phyloP scores from a whole-genome alignment of 37 sponge, comb jelly and placozoan genomes.

The Ephydatia muelleri region DNA sequence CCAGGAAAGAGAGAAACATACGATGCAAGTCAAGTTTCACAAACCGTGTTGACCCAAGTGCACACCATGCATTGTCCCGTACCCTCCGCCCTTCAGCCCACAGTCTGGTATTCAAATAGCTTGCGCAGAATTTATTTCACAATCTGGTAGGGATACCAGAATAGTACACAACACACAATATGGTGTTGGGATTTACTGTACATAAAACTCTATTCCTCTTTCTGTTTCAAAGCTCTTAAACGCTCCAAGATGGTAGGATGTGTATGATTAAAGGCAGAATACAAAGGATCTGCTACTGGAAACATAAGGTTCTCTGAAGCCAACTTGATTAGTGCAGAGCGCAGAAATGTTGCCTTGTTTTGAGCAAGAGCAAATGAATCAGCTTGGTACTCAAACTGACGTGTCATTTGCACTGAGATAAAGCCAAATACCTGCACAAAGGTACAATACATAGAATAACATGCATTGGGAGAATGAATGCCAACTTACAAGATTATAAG shows the following conservation, averaged over 20 bases:
- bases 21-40: no score
- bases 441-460: background rate
- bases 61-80: no score
- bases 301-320: constrained; percentile 85
- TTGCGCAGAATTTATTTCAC: no score
- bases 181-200: background rate
- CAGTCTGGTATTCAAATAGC: no score
- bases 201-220: constrained; percentile 3
- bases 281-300: constrained; percentile 90
- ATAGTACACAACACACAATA: no score
- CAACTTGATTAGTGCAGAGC: constrained; percentile 79
- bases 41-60: no score
- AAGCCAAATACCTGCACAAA: constrained; percentile 58
- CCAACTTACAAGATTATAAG: constrained; percentile 61
- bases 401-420: constrained; percentile 61
- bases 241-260: constrained; percentile 94
- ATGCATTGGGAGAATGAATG: background rate
- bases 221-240: constrained; percentile 43
- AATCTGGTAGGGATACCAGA: no score
- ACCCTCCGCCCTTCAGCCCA: no score
- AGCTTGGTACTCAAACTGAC: constrained; percentile 95
- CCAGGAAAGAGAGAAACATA: no score
- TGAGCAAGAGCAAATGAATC: constrained; percentile 85
- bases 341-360: constrained; percentile 39
- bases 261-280: constrained; percentile 89